Conservation (phyloP, 2,888 invertebrate genomes). For the Vandiemenella viatica region DNA sequence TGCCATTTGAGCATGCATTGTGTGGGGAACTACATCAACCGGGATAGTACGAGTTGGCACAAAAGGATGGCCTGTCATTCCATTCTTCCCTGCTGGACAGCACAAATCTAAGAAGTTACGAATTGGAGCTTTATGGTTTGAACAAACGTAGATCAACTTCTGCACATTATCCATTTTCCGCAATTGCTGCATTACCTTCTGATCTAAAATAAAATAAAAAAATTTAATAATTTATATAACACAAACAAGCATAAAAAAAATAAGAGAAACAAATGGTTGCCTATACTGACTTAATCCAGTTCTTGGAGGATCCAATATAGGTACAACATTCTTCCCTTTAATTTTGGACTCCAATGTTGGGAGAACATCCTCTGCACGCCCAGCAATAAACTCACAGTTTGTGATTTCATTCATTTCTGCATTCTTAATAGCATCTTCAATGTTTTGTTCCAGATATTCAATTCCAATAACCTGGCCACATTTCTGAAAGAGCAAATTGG, state of each 20-base stretch:
- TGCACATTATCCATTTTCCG: slow-evolving; percentile 30
- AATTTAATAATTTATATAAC: background rate
- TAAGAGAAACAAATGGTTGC: background rate
- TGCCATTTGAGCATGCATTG: slow-evolving; percentile 41
- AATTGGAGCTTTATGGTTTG: slow-evolving; percentile 34
- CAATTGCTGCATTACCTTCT: slow-evolving; percentile 29
- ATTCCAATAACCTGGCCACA: slow-evolving; percentile 35
- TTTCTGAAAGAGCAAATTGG: slow-evolving; percentile 19
- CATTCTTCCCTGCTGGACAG: slow-evolving; percentile 22
- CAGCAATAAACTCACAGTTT: slow-evolving; percentile 36
- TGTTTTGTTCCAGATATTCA: slow-evolving; percentile 37
- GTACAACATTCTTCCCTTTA: slow-evolving; percentile 28
- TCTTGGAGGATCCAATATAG: slow-evolving; percentile 45
- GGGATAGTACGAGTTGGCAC: slow-evolving; percentile 34
- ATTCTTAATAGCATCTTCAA: slow-evolving; percentile 41
- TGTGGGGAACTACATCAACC: slow-evolving; percentile 46
- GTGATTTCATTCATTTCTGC: slow-evolving; percentile 34
- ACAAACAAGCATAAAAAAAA: background rate
- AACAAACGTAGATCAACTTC: slow-evolving; percentile 40
- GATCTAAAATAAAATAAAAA: slow-evolving; percentile 20
- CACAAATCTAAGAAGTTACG: slow-evolving; percentile 36
- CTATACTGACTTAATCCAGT: slow-evolving; percentile 32
- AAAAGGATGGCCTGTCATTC: slow-evolving; percentile 37
- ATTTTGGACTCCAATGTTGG: slow-evolving; percentile 23
- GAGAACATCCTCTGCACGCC: slow-evolving; percentile 40